These are phyloP conservation scores for Epizoanthus stellaris DNA, from an alignment of 92 coral and sea anemone genomes.

Conservation along the genomic window DNA sequence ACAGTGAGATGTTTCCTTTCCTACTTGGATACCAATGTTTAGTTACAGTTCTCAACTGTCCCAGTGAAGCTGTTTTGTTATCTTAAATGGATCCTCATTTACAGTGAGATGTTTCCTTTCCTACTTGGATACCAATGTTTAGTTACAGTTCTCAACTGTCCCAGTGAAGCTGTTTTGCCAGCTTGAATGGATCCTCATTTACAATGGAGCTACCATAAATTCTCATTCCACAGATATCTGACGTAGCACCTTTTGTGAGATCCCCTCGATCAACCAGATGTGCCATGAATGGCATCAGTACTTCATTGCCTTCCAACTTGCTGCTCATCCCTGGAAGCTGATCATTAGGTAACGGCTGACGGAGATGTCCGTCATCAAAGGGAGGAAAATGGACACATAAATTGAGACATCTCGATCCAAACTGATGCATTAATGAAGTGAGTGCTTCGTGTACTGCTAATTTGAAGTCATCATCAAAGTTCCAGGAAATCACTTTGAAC, in stretches of 20 bases:
- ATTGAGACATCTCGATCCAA: slow-evolving; percentile 69
- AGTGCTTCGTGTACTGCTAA: slow-evolving; percentile 72
- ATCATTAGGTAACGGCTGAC: neutral
- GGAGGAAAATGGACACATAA: slow-evolving; percentile 79
- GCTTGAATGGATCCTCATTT: slow-evolving; percentile 73
- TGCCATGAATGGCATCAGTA: slow-evolving; percentile 75
- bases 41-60: neutral
- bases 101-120: slow-evolving; percentile 32
- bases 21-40: no score
- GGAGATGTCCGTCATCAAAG: slow-evolving; percentile 66
- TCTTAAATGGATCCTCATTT: slow-evolving; percentile 69
- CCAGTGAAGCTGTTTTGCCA: slow-evolving; percentile 68
- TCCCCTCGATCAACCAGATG: slow-evolving; percentile 80
- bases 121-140: no score
- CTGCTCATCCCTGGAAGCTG: slow-evolving; percentile 21
- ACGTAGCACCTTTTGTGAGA: slow-evolving; percentile 58
- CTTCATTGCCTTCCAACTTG: slow-evolving; percentile 34
- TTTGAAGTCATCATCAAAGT: slow-evolving; percentile 75
- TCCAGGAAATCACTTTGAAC: slow-evolving; percentile 78
- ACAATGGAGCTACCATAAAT: slow-evolving; percentile 83
- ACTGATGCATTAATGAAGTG: slow-evolving; percentile 49
- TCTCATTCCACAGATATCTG: slow-evolving; percentile 86
- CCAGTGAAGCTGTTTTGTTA: slow-evolving; percentile 66
- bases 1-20: slow-evolving; percentile 30
- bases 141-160: neutral